Conservation (phyloP, 1,140 invertebrate genomes). For the Ceratina japonica region DNA sequence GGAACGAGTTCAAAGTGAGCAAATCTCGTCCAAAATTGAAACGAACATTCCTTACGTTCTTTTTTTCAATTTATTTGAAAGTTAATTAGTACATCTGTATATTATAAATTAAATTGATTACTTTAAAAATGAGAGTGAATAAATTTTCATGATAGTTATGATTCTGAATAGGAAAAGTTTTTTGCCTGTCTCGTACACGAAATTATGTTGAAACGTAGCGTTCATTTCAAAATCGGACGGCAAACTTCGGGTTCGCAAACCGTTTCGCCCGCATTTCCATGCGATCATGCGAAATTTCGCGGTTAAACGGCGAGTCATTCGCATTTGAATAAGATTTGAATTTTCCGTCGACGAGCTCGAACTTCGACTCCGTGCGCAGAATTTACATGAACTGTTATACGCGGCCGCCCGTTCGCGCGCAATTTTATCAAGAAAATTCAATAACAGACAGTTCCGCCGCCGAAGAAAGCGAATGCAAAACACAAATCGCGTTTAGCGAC, state of each 20-base stretch:
- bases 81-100: too few relatives aligned
- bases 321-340: conserved; percentile 51
- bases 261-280: neutral
- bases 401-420: neutral
- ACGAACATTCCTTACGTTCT: neutral
- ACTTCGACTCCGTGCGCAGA: neutral
- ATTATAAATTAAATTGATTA: too few relatives aligned
- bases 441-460: neutral
- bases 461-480: neutral
- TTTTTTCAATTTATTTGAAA: neutral
- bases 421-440: conserved; percentile 13
- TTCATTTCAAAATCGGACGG: neutral
- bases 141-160: too few relatives aligned
- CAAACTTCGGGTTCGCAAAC: neutral
- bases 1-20: too few relatives aligned
- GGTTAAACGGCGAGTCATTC: conserved; percentile 9
- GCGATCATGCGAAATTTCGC: conserved; percentile 24
- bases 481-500: too few relatives aligned
- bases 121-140: too few relatives aligned
- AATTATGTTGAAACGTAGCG: neutral
- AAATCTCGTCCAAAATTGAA: neutral
- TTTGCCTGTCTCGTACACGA: neutral
- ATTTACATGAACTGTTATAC: neutral
- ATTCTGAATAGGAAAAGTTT: too few relatives aligned
- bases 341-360: conserved; percentile 18